Conservation (phyloP, 2,888 invertebrate species). For the Apoda limacodes region DNA sequence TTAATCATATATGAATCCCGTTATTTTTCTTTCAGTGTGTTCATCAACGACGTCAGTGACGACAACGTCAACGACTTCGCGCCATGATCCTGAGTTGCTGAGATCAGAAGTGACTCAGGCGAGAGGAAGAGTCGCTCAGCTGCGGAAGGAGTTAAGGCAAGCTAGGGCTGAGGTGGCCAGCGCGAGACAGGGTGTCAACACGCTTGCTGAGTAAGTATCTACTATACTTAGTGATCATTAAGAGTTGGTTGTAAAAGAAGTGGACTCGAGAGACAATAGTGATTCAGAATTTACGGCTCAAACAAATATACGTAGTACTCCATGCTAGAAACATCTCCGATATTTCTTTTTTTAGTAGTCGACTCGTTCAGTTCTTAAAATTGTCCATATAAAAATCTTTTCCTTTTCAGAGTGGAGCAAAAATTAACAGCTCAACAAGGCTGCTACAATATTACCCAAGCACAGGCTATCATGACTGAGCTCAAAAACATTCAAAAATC, state of each 20-base stretch:
- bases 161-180: slow-evolving; percentile 92
- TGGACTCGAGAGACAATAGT: no score
- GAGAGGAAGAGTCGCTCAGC: slow-evolving; percentile 86
- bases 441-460: slow-evolving; percentile 93
- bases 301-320: no score
- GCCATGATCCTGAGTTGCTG: slow-evolving; percentile 94
- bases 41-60: slow-evolving; percentile 77
- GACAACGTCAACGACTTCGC: slow-evolving; percentile 87
- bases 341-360: no score
- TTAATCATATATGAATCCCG: neutral
- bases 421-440: slow-evolving; percentile 87
- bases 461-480: slow-evolving; percentile 95
- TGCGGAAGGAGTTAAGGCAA: slow-evolving; percentile 91
- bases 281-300: slow-evolving; percentile 1
- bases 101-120: slow-evolving; percentile 93
- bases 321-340: no score
- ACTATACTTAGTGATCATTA: no score
- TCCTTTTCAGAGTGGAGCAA: slow-evolving; percentile 82
- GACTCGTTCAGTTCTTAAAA: no score
- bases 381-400: slow-evolving; percentile 10
- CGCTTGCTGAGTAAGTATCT: slow-evolving; percentile 82
- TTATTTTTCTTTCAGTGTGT: slow-evolving; percentile 72
- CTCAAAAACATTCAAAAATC: slow-evolving; percentile 93
- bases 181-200: slow-evolving; percentile 93
- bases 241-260: no score